These are phyloP conservation scores for Willowsia nigromaculata DNA, from an alignment of 2,888 invertebrate species.

Conservation along the genomic window DNA sequence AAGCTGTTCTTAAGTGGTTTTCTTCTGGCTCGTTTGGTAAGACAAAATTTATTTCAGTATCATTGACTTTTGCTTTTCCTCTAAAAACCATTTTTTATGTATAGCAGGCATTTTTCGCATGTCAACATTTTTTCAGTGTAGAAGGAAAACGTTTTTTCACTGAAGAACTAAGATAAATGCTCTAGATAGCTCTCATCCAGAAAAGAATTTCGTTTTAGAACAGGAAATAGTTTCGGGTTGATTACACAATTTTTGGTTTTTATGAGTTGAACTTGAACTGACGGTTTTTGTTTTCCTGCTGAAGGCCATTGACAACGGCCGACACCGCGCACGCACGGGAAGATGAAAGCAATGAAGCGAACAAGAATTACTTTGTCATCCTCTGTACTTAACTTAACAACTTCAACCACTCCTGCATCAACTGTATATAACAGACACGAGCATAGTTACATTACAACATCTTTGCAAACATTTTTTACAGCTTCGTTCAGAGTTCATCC, in stretches of 20 bases:
- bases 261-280: slow-evolving; percentile 23
- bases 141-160: background rate
- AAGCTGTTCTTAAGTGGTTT: slow-evolving; percentile 32
- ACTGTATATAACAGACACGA: background rate
- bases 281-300: background rate
- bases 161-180: background rate
- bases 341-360: slow-evolving; percentile 29
- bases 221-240: slow-evolving; percentile 59
- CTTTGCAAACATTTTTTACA: background rate
- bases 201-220: slow-evolving; percentile 36
- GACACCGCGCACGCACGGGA: slow-evolving; percentile 22
- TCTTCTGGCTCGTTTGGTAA: background rate
- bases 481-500: background rate
- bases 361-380: slow-evolving; percentile 27
- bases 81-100: background rate
- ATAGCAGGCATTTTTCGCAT: background rate
- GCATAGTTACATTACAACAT: background rate
- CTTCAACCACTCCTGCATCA: background rate
- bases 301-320: slow-evolving; percentile 27
- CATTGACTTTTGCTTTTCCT: slow-evolving; percentile 1
- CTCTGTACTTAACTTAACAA: slow-evolving; percentile 26
- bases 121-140: background rate
- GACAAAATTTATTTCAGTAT: slow-evolving; percentile 28
- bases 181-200: slow-evolving; percentile 42
- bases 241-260: slow-evolving; percentile 55